Evolutionary conservation across 2,113 vertebrate species (phyloP).

Genomic region (Erpornis zantholeuca): DNA sequence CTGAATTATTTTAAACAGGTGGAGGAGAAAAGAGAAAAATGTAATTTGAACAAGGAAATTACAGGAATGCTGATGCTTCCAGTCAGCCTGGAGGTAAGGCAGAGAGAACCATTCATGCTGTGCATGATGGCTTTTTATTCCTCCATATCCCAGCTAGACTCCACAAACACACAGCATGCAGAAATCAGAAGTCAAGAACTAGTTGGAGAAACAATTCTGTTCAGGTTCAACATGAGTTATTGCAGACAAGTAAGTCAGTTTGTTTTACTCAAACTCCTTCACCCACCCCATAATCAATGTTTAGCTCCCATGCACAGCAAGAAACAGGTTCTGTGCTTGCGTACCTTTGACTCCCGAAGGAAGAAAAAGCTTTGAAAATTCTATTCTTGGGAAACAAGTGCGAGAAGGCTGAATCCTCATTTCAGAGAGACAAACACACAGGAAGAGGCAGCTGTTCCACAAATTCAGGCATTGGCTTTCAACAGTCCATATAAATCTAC

Average conservation of each 20-base stretch:
- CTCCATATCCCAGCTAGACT: neutral
- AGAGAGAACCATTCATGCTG: neutral
- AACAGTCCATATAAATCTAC: neutral
- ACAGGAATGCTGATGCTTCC: neutral
- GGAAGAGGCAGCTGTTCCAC: neutral
- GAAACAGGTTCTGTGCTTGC: neutral
- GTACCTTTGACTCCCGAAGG: neutral
- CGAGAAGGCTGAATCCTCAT: neutral
- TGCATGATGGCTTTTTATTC: neutral
- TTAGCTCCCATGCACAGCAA: neutral
- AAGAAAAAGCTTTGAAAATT: neutral
- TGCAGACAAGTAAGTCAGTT: neutral
- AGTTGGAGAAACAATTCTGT: neutral
- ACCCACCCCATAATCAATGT: neutral
- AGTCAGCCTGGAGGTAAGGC: neutral
- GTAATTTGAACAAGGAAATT: conserved; percentile 20
- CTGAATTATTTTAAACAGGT: neutral
- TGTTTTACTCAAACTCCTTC: neutral
- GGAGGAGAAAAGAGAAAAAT: neutral
- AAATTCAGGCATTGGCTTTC: neutral
- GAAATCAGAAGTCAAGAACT: neutral
- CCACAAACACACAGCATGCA: neutral
- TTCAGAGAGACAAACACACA: neutral
- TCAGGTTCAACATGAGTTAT: neutral
- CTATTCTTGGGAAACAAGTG: neutral